Base-by-base conservation (phyloP, 1,140 invertebrate species). In the Gryon sp. region DNA sequence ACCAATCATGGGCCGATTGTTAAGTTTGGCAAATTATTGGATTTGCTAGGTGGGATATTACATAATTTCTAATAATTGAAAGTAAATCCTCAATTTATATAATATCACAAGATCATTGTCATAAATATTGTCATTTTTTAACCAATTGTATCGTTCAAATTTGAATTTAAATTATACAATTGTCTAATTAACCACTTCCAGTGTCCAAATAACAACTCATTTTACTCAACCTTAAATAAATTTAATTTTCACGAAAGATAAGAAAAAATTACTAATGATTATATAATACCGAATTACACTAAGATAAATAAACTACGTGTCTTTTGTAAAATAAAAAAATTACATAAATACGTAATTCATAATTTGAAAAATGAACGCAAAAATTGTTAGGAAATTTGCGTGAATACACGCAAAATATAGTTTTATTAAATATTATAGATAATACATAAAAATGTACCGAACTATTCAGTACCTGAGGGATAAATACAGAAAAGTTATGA, bases 311-410 rank as follows among this genome's bases (percentile, higher is more conserved):
- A 59, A 69, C 15, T 8, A 1, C 30, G 43, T 15, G 8, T 5
- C 18, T 52, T 41, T 19, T 16, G 11, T 6, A 24, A 20, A 70
- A 53, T 50, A n/a, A 12, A 43, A n/a, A 60, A 70, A 60, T 45
- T 45, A 22, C 60, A 50, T 52, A 55, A 36, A 53, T 53, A 30
- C 70, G 66, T 65, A 73, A 65, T 73, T 65, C 57, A 73, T 63
- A 63, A 59, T 74, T 59, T 18, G 43, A 36, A 66, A 43, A 65
- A 76, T n/a, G 72, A 59, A 66, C 8, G 8, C 20, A 41, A 70
- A 43, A 76, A 65, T 36, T 32, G 48, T 19, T 60, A 72, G 74
- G 74, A 77, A 77, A 66, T 45, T 43, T 26, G 16, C 65, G 50
- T 69, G 73, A 70, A 43, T 55, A 24, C 40, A 32, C 26, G 53